A percentile compares a stretch with the other conserved stretches of the same genome.
Conservation (phyloP, 2,113 vertebrate species). For the Promerops cafer region DNA sequence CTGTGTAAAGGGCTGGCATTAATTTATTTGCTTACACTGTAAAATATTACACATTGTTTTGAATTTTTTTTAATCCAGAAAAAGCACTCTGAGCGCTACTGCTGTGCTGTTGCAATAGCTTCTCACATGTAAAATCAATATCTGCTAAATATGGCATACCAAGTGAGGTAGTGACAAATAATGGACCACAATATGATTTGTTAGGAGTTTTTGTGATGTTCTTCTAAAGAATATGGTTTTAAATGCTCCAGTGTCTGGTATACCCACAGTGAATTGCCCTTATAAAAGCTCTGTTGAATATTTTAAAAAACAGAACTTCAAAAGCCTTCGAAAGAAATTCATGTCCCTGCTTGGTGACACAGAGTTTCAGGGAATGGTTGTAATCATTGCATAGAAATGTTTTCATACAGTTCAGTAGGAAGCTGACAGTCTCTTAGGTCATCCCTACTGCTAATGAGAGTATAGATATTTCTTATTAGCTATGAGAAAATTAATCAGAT, state of each 20-base stretch:
- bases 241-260: not conserved
- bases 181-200: not conserved
- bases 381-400: not conserved
- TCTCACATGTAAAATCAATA: constrained; percentile 7
- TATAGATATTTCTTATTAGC: not conserved
- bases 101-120: not conserved
- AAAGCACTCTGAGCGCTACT: not conserved
- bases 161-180: not conserved
- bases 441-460: not conserved
- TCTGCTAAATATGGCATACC: not conserved
- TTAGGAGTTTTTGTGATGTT: not conserved
- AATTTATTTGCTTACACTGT: not conserved
- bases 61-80: not conserved
- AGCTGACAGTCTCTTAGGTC: not conserved
- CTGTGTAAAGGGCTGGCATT: not conserved
- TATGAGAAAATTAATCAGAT: not conserved
- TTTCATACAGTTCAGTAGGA: not conserved
- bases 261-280: not conserved
- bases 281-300: not conserved
- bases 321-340: not conserved
- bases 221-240: not conserved
- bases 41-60: not conserved
- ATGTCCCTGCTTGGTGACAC: not conserved
- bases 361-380: not conserved
- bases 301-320: not conserved